phyloP scores from a whole-genome alignment of 2,888 invertebrate species.

The Brachypalpus laphriformis region DNA sequence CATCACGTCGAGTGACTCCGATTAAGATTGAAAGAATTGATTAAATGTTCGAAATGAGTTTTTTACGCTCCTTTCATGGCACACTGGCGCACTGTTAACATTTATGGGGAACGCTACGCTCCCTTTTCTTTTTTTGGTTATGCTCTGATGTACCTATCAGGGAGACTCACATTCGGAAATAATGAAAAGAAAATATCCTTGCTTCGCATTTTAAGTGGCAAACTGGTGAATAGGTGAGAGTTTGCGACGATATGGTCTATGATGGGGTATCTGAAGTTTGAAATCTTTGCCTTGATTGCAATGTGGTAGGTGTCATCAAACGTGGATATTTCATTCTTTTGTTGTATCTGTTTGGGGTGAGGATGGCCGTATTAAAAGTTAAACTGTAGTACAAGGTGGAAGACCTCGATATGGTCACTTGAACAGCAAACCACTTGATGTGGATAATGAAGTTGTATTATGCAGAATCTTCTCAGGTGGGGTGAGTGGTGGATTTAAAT shows the following conservation, averaged over 20 bases:
- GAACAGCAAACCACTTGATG: too few species aligned
- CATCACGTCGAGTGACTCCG: constrained; percentile 55
- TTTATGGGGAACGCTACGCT: constrained; percentile 27
- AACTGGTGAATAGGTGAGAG: neutral
- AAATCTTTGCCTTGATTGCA: constrained; percentile 13
- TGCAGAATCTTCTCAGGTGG: too few species aligned
- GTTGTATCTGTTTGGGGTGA: neutral
- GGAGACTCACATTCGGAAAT: constrained; percentile 22
- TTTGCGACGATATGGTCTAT: neutral
- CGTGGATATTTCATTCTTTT: constrained; percentile 1
- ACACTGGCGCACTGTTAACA: constrained; percentile 29
- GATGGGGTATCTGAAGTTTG: constrained; percentile 14
- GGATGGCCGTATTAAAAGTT: neutral
- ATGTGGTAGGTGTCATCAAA: constrained; percentile 9
- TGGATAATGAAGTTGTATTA: too few species aligned
- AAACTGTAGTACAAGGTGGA: neutral
- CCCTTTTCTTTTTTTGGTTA: neutral
- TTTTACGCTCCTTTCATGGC: constrained; percentile 53
- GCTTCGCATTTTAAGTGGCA: constrained; percentile 32
- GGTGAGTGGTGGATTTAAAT: too few species aligned
- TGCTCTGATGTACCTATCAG: neutral
- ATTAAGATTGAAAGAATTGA: constrained; percentile 72
- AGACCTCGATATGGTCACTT: too few species aligned
- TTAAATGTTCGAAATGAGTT: constrained; percentile 63
- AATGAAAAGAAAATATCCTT: constrained; percentile 57